A percentile compares a stretch with the other conserved stretches of the same genome.
phyloP scores from a whole-genome alignment of 1,140 invertebrate species.

The Lerema accius region DNA sequence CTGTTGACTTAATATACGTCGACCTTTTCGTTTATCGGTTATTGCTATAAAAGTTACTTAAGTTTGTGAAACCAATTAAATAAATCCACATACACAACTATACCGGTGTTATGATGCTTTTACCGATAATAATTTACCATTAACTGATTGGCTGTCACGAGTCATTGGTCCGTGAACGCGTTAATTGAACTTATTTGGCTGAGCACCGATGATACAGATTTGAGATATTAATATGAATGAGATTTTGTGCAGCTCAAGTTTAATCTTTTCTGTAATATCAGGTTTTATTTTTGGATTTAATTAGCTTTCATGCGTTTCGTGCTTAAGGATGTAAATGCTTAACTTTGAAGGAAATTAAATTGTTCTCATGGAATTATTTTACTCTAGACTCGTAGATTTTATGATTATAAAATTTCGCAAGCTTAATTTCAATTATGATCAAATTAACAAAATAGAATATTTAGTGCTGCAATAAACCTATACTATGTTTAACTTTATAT shows the following conservation, averaged over 20 bases:
- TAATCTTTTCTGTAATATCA: not conserved
- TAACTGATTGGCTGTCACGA: constrained; percentile 20
- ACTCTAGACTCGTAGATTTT: no score
- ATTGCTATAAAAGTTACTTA: no score
- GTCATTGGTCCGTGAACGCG: constrained; percentile 12
- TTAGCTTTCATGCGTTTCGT: no score
- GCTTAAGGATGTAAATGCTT: no score
- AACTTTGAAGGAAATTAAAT: no score
- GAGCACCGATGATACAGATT: constrained; percentile 11
- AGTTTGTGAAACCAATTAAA: not conserved
- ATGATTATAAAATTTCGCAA: not conserved
- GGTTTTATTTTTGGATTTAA: not conserved
- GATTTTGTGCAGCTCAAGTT: not conserved
- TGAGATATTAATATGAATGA: constrained; percentile 21
- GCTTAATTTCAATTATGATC: no score
- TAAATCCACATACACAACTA: not conserved
- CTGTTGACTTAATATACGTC: no score
- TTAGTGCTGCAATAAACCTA: no score
- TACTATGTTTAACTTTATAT: no score
- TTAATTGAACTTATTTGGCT: constrained; percentile 22
- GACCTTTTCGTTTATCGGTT: no score
- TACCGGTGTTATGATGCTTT: constrained; percentile 1
- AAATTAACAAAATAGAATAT: no score
- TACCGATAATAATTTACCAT: constrained; percentile 17
- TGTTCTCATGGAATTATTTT: no score